Percentiles rank a stretch among this genome's conserved stretches.
Evolutionary conservation across 2,888 invertebrate species (phyloP).

Genomic region (Kuschelorhynchus macadamiae): DNA sequence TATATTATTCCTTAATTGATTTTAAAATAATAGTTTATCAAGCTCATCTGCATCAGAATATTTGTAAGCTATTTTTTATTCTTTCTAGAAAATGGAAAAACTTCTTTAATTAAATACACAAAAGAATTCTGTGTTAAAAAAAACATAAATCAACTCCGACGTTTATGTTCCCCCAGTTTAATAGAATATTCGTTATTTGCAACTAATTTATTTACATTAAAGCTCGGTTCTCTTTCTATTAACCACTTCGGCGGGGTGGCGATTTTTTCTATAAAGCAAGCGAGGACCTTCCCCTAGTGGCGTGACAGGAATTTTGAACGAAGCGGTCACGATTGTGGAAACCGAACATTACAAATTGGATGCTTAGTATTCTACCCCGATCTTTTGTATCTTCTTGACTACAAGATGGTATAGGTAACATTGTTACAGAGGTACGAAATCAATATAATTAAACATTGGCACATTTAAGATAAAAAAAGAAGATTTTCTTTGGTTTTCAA

Average conservation of each 20-base stretch:
- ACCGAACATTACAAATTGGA: constrained; percentile 64
- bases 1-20: too few species aligned
- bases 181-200: neutral
- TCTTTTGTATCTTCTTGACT: constrained; percentile 65
- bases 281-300: constrained; percentile 53
- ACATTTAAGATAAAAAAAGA: too few species aligned
- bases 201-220: constrained; percentile 1
- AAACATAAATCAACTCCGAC: too few species aligned
- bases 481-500: too few species aligned
- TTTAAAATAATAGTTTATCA: too few species aligned
- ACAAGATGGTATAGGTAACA: constrained; percentile 59
- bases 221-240: constrained; percentile 30
- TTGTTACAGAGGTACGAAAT: constrained; percentile 2
- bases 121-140: too few species aligned
- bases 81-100: too few species aligned
- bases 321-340: constrained; percentile 56
- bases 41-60: too few species aligned
- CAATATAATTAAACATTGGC: neutral
- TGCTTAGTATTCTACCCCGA: constrained; percentile 66
- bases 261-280: constrained; percentile 64
- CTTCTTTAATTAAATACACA: too few species aligned
- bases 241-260: constrained; percentile 45
- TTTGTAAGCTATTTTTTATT: too few species aligned
- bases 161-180: too few species aligned
- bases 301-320: constrained; percentile 59